Evolutionary conservation across 2,888 invertebrate species (phyloP).

Genomic region (Lapara coniferarum): DNA sequence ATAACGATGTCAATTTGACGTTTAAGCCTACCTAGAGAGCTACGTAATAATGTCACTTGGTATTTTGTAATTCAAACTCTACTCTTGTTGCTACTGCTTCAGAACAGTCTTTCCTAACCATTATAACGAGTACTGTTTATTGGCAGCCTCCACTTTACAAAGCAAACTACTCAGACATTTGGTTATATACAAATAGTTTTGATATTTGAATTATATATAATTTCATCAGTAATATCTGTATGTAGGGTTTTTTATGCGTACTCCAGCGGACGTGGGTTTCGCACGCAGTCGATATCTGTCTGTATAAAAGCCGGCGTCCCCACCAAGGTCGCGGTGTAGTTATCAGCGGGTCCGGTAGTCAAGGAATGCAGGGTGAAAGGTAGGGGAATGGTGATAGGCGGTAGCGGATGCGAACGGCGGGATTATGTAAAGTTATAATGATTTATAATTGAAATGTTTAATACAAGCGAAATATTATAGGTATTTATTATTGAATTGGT

Average conservation of each 20-base stretch:
- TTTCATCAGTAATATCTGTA: not conserved
- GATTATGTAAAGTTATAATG: no score
- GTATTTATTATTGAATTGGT: no score
- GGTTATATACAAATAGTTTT: not conserved
- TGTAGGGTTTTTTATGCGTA: not conserved
- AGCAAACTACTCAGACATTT: no score
- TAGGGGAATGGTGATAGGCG: slow-evolving; percentile 39
- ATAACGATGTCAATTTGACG: no score
- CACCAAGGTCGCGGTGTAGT: slow-evolving; percentile 45
- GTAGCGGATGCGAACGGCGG: slow-evolving; percentile 35
- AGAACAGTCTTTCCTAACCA: not conserved
- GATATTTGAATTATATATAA: not conserved
- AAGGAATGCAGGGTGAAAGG: slow-evolving; percentile 68
- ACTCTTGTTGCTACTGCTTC: not conserved
- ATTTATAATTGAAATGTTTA: not conserved
- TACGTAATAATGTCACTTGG: no score
- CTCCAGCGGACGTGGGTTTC: slow-evolving; percentile 24
- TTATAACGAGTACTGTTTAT: not conserved
- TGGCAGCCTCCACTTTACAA: no score
- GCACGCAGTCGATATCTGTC: not conserved
- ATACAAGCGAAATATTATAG: no score
- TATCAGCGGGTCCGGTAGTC: slow-evolving; percentile 59
- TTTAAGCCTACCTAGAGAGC: no score
- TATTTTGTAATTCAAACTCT: no score
- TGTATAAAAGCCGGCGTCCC: slow-evolving; percentile 41